Evolutionary conservation across 1,140 invertebrate genomes (phyloP).

Genomic region (Aphelinus certus): DNA sequence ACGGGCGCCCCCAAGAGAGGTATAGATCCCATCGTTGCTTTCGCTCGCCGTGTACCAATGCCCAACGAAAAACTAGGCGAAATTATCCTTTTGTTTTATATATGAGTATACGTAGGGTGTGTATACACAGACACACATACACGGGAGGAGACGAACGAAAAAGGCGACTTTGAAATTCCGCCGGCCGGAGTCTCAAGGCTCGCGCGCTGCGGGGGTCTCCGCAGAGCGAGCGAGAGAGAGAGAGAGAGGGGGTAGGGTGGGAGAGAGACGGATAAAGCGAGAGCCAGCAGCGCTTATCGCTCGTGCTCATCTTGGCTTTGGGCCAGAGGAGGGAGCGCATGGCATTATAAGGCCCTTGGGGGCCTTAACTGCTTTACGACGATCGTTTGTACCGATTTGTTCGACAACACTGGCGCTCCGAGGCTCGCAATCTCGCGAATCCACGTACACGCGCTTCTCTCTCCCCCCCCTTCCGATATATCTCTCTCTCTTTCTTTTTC

Average conservation of each 20-base stretch:
- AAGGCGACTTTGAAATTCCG: slow-evolving; percentile 52
- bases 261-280: slow-evolving; percentile 32
- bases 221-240: slow-evolving; percentile 42
- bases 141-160: not conserved
- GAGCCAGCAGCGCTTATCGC: slow-evolving; percentile 56
- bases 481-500: too few species aligned
- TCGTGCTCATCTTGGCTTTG: slow-evolving; percentile 61
- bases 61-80: slow-evolving; percentile 27
- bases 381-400: slow-evolving; percentile 69
- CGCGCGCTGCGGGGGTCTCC: slow-evolving; percentile 59
- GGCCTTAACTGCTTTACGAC: slow-evolving; percentile 66
- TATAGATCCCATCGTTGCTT: slow-evolving; percentile 31
- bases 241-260: slow-evolving; percentile 44
- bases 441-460: too few species aligned
- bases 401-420: slow-evolving; percentile 55
- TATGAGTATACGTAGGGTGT: too few species aligned
- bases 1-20: too few species aligned
- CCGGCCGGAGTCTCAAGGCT: slow-evolving; percentile 44
- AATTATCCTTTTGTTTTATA: slow-evolving; percentile 4
- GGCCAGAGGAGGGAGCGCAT: slow-evolving; percentile 50
- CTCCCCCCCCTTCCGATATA: too few species aligned
- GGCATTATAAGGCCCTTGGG: slow-evolving; percentile 52
- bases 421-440: not conserved
- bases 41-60: slow-evolving; percentile 32
- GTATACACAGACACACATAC: not conserved